phyloP scores from a whole-genome alignment of 2,113 vertebrate genomes.

The Mustela nigripes region DNA sequence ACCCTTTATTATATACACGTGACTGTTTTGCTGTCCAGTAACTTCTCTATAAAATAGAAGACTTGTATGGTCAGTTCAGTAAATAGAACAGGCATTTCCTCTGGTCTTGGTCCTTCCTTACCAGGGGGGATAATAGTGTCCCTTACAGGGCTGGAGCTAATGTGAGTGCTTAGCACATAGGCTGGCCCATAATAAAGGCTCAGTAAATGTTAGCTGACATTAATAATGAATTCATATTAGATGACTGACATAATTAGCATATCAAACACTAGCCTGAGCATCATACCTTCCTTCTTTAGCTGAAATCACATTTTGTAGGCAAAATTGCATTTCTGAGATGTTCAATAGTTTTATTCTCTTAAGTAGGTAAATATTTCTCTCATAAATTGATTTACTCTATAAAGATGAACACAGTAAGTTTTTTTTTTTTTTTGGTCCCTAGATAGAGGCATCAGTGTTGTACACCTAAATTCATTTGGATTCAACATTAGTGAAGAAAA shows the following conservation, averaged over 20 bases:
- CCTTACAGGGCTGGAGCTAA: neutral
- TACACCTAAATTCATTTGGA: neutral
- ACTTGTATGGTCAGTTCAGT: neutral
- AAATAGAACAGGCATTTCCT: neutral
- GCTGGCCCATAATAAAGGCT: constrained; percentile 28
- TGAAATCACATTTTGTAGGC: constrained; percentile 61
- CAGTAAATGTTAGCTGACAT: constrained; percentile 74
- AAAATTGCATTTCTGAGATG: constrained; percentile 55
- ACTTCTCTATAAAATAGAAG: neutral
- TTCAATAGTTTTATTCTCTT: constrained; percentile 63
- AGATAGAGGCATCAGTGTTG: constrained; percentile 19
- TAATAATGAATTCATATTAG: constrained; percentile 77
- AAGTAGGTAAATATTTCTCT: constrained; percentile 51
- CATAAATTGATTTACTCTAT: constrained; percentile 51
- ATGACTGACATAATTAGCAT: constrained; percentile 61
- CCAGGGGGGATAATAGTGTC: neutral
- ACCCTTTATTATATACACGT: neutral
- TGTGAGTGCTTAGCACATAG: constrained; percentile 7
- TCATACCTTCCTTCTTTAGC: constrained; percentile 25
- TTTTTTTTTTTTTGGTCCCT: neutral
- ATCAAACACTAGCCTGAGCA: constrained; percentile 56
- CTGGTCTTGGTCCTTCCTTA: neutral
- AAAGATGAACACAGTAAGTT: neutral
- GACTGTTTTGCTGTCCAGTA: neutral
- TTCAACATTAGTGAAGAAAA: constrained; percentile 46